These are phyloP conservation scores for Poecilia gillii DNA, from an alignment of 2,797 vertebrate species.

Conservation along the genomic window DNA sequence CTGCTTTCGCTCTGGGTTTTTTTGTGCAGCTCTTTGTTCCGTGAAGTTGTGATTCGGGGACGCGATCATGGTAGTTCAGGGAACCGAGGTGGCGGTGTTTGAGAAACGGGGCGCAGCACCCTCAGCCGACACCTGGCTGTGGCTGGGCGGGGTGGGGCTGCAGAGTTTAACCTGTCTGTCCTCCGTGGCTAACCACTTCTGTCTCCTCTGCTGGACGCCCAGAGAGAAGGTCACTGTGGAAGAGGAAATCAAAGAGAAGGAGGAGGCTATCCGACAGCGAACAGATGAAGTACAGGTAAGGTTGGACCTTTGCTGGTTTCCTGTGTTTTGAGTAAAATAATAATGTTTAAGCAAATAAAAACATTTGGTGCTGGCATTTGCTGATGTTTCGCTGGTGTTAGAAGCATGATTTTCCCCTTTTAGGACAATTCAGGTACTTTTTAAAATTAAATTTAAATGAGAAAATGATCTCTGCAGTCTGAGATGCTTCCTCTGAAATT, in stretches of 20 bases:
- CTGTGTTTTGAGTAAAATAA: neutral
- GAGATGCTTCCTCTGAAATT: constrained; percentile 17
- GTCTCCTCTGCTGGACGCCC: constrained; percentile 93
- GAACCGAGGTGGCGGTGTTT: constrained; percentile 53
- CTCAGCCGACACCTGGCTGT: constrained; percentile 61
- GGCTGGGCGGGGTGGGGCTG: constrained; percentile 81
- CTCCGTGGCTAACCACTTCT: constrained; percentile 89
- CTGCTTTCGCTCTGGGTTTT: constrained; percentile 25
- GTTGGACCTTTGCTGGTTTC: constrained; percentile 9
- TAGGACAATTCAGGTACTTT: neutral
- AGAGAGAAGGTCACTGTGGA: constrained; percentile 96
- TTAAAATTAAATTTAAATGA: constrained; percentile 22
- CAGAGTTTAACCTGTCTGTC: constrained; percentile 84
- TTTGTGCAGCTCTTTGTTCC: constrained; percentile 10
- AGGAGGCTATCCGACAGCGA: constrained; percentile 91
- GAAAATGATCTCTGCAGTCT: constrained; percentile 21
- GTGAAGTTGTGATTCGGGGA: constrained; percentile 33
- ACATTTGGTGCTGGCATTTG: neutral
- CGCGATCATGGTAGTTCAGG: constrained; percentile 68
- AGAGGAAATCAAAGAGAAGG: constrained; percentile 95
- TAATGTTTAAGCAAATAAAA: neutral
- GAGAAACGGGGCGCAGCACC: constrained; percentile 42
- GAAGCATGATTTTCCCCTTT: neutral
- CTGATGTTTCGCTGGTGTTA: neutral
- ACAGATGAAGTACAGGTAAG: constrained; percentile 93